A percentile compares a stretch with the other conserved stretches of the same genome.
These are phyloP conservation scores for Thunnus thynnus DNA, from an alignment of 2,113 vertebrate species.

Conservation along the genomic window DNA sequence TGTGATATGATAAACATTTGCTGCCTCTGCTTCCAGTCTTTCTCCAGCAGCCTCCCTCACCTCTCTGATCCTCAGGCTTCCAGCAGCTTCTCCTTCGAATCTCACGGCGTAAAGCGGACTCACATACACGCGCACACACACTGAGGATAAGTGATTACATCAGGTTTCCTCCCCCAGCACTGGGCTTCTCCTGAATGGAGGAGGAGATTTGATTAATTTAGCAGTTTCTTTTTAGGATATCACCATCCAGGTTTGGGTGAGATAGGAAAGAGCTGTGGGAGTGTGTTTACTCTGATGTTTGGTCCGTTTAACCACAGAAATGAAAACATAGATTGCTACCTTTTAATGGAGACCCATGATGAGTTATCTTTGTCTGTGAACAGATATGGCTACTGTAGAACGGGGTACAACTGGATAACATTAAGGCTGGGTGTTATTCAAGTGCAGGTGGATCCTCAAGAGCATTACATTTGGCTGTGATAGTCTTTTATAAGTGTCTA, in stretches of 20 bases:
- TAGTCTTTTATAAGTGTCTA: too few species aligned
- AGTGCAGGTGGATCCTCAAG: not conserved
- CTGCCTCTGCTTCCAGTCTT: slow-evolving; percentile 28
- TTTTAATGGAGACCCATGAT: not conserved
- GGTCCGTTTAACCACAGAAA: slow-evolving; percentile 26
- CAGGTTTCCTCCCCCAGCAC: slow-evolving; percentile 3
- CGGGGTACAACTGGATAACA: too few species aligned
- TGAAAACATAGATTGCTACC: slow-evolving; percentile 11
- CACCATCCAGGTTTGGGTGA: slow-evolving; percentile 21
- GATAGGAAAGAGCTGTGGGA: slow-evolving; percentile 7
- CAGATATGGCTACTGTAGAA: not conserved
- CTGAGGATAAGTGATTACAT: slow-evolving; percentile 35
- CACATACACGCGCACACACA: not conserved
- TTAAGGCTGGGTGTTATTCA: not conserved
- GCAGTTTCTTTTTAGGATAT: slow-evolving; percentile 39
- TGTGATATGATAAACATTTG: slow-evolving; percentile 64
- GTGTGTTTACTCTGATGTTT: slow-evolving; percentile 28
- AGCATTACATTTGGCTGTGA: too few species aligned
- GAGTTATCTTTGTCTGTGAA: not conserved
- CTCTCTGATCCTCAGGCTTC: slow-evolving; percentile 13
- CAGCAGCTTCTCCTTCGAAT: slow-evolving; percentile 13
- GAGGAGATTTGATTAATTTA: slow-evolving; percentile 50
- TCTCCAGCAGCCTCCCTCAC: not conserved
- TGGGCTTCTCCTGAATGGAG: slow-evolving; percentile 28
- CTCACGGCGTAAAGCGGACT: slow-evolving; percentile 17